Conservation (phyloP, 2,888 invertebrate genomes). For the Pollenia angustigena region DNA sequence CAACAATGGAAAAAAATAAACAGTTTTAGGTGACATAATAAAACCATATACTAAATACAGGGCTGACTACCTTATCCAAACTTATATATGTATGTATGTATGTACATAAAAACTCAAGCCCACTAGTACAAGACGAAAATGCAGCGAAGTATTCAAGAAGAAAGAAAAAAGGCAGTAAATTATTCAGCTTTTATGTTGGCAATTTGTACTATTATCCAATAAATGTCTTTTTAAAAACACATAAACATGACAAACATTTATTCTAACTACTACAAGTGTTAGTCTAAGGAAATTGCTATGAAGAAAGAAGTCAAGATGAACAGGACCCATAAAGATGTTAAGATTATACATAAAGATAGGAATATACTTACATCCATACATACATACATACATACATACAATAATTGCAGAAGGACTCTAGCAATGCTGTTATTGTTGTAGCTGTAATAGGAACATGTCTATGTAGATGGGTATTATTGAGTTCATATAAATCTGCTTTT, state of each 20-base stretch:
- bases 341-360: conserved; percentile 56
- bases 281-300: conserved; percentile 14
- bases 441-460: conserved; percentile 49
- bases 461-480: conserved; percentile 57
- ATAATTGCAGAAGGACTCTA: conserved; percentile 36
- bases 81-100: conserved; percentile 12
- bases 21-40: conserved; percentile 52
- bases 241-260: conserved; percentile 69
- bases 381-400: not conserved
- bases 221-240: conserved; percentile 71
- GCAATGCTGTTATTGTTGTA: conserved; percentile 50
- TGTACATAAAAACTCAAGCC: conserved; percentile 1
- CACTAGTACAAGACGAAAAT: conserved; percentile 62
- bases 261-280: conserved; percentile 51
- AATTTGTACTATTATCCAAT: conserved; percentile 77
- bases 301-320: conserved; percentile 41
- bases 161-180: conserved; percentile 73
- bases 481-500: conserved; percentile 70
- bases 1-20: conserved; percentile 13
- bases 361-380: not conserved
- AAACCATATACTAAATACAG: conserved; percentile 58
- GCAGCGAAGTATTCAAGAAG: conserved; percentile 21
- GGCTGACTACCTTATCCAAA: conserved; percentile 12
- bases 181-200: conserved; percentile 77
- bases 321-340: conserved; percentile 67